Evolutionary conservation across 2,113 vertebrate species (phyloP).

Genomic region (Pterocles burchelli): DNA sequence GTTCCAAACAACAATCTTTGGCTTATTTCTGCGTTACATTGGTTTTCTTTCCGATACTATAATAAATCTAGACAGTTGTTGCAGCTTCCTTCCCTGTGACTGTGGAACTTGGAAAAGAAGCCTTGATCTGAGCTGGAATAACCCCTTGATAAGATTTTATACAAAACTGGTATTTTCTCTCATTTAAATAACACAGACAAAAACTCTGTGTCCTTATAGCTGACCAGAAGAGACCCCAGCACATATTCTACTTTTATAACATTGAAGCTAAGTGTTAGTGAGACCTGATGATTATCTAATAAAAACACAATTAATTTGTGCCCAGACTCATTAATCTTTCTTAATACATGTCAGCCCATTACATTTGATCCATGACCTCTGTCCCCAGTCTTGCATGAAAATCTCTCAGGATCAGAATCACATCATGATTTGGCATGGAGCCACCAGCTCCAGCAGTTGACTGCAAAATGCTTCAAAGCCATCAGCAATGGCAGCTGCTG

Average conservation of each 20-base stretch:
- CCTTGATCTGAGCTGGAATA: slow-evolving; percentile 35
- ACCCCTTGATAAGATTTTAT: slow-evolving; percentile 38
- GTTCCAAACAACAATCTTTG: background rate
- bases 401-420: slow-evolving; percentile 58
- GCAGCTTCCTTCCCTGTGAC: slow-evolving; percentile 6
- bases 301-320: slow-evolving; percentile 75
- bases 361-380: slow-evolving; percentile 66
- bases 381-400: slow-evolving; percentile 56
- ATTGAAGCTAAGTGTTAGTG: slow-evolving; percentile 47
- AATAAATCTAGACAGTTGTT: slow-evolving; percentile 15
- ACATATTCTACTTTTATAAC: background rate
- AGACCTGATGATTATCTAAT: slow-evolving; percentile 59
- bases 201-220: background rate
- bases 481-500: slow-evolving; percentile 44
- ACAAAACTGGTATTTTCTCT: background rate
- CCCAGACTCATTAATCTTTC: slow-evolving; percentile 70
- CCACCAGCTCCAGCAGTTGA: slow-evolving; percentile 31
- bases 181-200: slow-evolving; percentile 35
- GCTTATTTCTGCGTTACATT: background rate
- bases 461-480: slow-evolving; percentile 44
- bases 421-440: slow-evolving; percentile 32
- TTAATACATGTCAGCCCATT: slow-evolving; percentile 68
- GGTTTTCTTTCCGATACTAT: slow-evolving; percentile 6
- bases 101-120: slow-evolving; percentile 51
- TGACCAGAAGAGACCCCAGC: background rate